Evolutionary conservation across 2,113 vertebrate species (phyloP).

Genomic region (Coturnix japonica): DNA sequence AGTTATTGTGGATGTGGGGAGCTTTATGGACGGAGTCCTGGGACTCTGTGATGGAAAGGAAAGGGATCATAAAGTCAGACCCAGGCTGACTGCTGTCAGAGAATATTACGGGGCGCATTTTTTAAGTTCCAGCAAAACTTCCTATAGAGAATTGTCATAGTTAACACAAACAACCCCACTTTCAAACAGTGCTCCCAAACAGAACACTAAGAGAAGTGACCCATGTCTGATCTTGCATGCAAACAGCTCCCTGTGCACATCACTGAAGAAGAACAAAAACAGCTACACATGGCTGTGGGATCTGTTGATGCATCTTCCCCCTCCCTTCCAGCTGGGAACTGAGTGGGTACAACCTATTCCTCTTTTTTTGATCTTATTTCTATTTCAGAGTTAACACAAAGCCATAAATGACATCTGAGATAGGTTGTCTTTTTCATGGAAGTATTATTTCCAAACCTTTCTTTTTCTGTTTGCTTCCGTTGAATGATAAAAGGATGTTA

Average conservation of each 20-base stretch:
- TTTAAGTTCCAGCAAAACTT: constrained; percentile 39
- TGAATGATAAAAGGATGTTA: not conserved
- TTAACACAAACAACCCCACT: not conserved
- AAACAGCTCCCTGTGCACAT: not conserved
- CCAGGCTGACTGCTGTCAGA: constrained; percentile 62
- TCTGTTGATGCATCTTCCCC: accelerated
- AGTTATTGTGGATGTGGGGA: constrained; percentile 52
- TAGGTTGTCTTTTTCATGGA: not conserved
- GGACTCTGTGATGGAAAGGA: constrained; percentile 50
- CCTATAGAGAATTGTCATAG: constrained; percentile 35
- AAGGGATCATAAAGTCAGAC: constrained; percentile 54
- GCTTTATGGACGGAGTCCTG: constrained; percentile 60
- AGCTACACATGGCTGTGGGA: accelerated
- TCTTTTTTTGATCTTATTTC: not conserved
- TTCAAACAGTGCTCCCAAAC: not conserved
- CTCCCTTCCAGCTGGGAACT: not conserved
- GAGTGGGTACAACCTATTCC: accelerated
- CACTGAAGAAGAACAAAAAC: not conserved
- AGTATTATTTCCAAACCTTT: not conserved
- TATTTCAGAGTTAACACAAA: not conserved
- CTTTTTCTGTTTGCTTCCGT: not conserved
- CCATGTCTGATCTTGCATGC: not conserved
- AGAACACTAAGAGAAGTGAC: not conserved
- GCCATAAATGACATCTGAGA: not conserved
- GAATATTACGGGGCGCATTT: constrained; percentile 53